These are phyloP conservation scores for Campylomormyrus numenius DNA, from an alignment of 2,113 vertebrate species.

Conservation along the genomic window DNA sequence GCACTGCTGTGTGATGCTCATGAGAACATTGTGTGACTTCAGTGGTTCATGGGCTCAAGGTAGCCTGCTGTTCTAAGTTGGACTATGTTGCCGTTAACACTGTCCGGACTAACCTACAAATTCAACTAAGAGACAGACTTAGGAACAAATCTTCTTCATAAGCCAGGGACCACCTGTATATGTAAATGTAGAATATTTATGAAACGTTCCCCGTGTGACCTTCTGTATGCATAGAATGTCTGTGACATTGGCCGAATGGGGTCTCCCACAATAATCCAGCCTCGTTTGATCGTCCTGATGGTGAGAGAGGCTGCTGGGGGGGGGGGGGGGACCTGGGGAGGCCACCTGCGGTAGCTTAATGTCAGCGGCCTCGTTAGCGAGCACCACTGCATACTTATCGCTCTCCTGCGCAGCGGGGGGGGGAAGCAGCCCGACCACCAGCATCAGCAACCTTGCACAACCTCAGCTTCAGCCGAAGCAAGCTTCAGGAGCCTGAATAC, in stretches of 20 bases:
- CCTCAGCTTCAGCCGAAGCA: neutral
- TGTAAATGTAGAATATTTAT: neutral
- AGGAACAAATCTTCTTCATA: neutral
- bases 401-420: constrained; percentile 20
- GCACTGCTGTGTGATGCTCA: no score
- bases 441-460: neutral
- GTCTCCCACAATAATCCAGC: neutral
- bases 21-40: neutral
- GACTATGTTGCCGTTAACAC: neutral
- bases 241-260: neutral
- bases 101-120: neutral
- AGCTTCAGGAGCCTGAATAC: neutral
- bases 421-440: neutral
- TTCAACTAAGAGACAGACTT: neutral
- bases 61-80: neutral
- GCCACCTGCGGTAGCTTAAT: constrained; percentile 52
- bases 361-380: constrained; percentile 63
- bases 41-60: neutral
- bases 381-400: constrained; percentile 41
- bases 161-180: neutral
- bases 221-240: neutral
- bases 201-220: neutral
- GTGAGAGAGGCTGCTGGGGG: neutral
- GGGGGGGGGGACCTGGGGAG: constrained; percentile 40
- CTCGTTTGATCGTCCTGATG: neutral